Evolutionary conservation across 1,140 invertebrate species (phyloP).

Genomic region (Drosophila serrata): DNA sequence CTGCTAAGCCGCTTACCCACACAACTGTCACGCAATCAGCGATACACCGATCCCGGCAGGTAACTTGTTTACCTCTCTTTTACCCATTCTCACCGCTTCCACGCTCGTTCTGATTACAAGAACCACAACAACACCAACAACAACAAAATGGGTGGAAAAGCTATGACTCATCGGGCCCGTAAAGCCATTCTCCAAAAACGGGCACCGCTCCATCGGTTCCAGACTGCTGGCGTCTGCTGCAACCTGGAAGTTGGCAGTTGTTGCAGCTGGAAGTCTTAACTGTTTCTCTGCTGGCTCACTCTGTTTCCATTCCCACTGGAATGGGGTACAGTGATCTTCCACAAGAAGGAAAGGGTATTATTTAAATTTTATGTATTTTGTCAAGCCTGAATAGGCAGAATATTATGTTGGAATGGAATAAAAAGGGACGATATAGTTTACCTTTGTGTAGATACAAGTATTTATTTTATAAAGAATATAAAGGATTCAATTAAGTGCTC

Average conservation of each 20-base stretch:
- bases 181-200: slow-evolving; percentile 60
- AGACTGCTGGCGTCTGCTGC: slow-evolving; percentile 63
- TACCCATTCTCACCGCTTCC: slow-evolving; percentile 58
- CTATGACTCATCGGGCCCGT: slow-evolving; percentile 60
- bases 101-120: slow-evolving; percentile 66
- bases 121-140: slow-evolving; percentile 21
- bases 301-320: slow-evolving; percentile 45
- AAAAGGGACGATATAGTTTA: neutral
- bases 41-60: slow-evolving; percentile 41
- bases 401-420: too few relatives aligned
- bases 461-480: neutral
- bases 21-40: slow-evolving; percentile 73
- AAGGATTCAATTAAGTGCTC: too few relatives aligned
- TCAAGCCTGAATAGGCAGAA: neutral
- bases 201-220: slow-evolving; percentile 48
- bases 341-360: neutral
- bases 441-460: too few relatives aligned
- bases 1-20: slow-evolving; percentile 77
- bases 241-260: slow-evolving; percentile 53
- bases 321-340: slow-evolving; percentile 12
- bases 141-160: slow-evolving; percentile 44
- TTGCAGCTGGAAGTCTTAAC: slow-evolving; percentile 69
- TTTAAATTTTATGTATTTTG: neutral
- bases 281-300: slow-evolving; percentile 51
- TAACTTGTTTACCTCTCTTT: slow-evolving; percentile 77